Percentiles rank a stretch among this genome's conserved stretches.
These are phyloP conservation scores for Gadopsis marmoratus DNA, from an alignment of 2,797 vertebrate genomes.

Conservation along the genomic window DNA sequence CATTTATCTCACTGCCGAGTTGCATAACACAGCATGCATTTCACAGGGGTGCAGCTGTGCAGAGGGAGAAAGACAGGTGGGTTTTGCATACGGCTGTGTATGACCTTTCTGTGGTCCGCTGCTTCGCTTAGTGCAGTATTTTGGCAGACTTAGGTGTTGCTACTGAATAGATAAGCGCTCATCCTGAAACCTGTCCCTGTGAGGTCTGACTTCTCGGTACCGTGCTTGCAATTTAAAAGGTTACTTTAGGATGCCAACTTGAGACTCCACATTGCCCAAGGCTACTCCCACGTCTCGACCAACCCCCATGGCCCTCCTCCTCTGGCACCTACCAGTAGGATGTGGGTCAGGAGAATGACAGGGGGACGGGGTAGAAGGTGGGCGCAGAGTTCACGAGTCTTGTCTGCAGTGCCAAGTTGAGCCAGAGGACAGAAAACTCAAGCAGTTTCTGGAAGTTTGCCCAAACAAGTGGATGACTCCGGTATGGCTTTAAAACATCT, in stretches of 20 bases:
- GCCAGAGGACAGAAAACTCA: conserved; percentile 38
- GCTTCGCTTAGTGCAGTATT: conserved; percentile 60
- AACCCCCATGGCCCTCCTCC: conserved; percentile 22
- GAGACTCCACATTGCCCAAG: conserved; percentile 54
- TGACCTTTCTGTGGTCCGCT: conserved; percentile 72
- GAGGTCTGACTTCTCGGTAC: conserved; percentile 63
- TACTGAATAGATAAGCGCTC: conserved; percentile 77
- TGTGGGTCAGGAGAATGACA: conserved; percentile 32
- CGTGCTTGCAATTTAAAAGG: conserved; percentile 76
- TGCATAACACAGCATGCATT: conserved; percentile 65
- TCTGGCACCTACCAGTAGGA: conserved; percentile 42
- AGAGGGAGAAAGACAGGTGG: conserved; percentile 46
- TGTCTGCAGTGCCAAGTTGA: conserved; percentile 36
- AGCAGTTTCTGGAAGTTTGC: conserved; percentile 43
- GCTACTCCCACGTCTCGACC: conserved; percentile 41
- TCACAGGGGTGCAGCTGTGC: conserved; percentile 30
- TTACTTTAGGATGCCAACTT: conserved; percentile 71
- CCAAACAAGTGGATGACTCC: conserved; percentile 36
- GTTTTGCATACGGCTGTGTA: conserved; percentile 68
- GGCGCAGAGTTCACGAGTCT: conserved; percentile 30
- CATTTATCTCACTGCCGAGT: conserved; percentile 59
- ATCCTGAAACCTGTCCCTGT: conserved; percentile 71
- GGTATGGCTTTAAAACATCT: conserved; percentile 35
- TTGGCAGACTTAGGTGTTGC: conserved; percentile 75
- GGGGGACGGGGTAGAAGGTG: conserved; percentile 13